Evolutionary conservation across 2,113 vertebrate species (phyloP), one percentile per base, ranked within the genome.

Genomic region (Lipophrys pholis): DNA sequence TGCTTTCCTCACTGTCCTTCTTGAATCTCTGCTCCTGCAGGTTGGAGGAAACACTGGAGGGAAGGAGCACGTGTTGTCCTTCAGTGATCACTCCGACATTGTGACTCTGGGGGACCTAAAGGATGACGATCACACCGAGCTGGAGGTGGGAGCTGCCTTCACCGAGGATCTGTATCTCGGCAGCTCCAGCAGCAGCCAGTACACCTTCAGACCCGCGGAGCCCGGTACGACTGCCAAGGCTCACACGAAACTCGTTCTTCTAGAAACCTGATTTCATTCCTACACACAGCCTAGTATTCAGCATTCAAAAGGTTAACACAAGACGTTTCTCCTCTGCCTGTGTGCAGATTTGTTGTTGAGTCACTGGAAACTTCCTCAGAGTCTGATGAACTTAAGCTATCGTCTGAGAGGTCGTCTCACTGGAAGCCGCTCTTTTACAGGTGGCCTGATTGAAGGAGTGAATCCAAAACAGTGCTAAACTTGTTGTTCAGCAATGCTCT

Each of bases 41-140:
- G 87, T 11, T 45, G 86, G 61, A 53, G 87, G 79, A 15, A 83
- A 79, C 46, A 82, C 73, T 36, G 45, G 68, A 10, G 79, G 41
- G 42, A 95, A 94, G 54, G 95, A 95, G 64, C 90, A 69, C 3
- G 86, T 90, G 76, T 94, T 95, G 83, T 87, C 96, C 58, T 83
- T 92, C 85, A 99, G 97, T 0, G 97, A 99, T 69, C 96, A 97
- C 87, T 99, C 98, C 2, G 98, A 99, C 88, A 99, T 99, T 40
- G 91, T 98, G 85, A 98, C 95, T 3, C 94, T 99, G 35, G 93
- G 95, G 57, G 93, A 95, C 59, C 83, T 93, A 11, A 95, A 91
- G 80, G 90, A 93, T 63, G 95, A 94, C 46, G 95, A 95, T 77
- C 83, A 80, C 12, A 50, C 69, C 39, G 73, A 81, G 59, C 84